Base-by-base conservation (phyloP, 2,888 invertebrate genomes). In the Homarus gammarus region DNA sequence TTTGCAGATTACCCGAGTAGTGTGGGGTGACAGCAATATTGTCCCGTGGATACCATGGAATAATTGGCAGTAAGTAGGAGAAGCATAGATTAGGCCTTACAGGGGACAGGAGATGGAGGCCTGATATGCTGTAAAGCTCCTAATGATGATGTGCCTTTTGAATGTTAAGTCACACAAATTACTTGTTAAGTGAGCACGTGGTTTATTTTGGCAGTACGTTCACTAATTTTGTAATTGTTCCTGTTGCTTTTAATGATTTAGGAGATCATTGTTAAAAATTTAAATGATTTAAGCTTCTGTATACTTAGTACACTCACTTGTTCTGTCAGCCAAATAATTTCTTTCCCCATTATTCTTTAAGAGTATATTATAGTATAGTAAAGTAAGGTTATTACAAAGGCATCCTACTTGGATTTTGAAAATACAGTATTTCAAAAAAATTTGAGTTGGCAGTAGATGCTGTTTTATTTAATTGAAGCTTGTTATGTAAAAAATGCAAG, bases 161-260 rank as follows among this genome's bases (percentile, higher is more conserved):
- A 75, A n/a, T 75, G 75, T 75, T 75, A 44, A 27, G 75, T 75
- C 44, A 75, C 44, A 75, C 75, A 75, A 75, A 75, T 75, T 75
- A 75, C 8, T 36, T 44, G 27, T 75, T 75, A 75, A 75, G 73
- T 75, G 44, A 75, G 49, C 44, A 40, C 36, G 18, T 49, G 44
- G 38, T 73, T 73, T 31, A 70, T 70, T 70, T 70, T 44, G 5
- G 44, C 44, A 44, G 44, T 44, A 8, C 44, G 6, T 44, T n/a
- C 12, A 44, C 12, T 5, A 44, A 44, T 44, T 44, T 44, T 44
- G 44, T 44, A 44, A 44, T 44, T 22, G 64, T 18, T 64, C 22
- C n/a, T n/a, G n/a, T 5, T 12, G 56, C 56, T 56, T 0, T 22
- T 18, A 49, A 49, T 49, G 15, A 49, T 12, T 49, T 49, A 49